phyloP scores from a whole-genome alignment of 1,140 invertebrate genomes.

The Drosophila bifasciata region DNA sequence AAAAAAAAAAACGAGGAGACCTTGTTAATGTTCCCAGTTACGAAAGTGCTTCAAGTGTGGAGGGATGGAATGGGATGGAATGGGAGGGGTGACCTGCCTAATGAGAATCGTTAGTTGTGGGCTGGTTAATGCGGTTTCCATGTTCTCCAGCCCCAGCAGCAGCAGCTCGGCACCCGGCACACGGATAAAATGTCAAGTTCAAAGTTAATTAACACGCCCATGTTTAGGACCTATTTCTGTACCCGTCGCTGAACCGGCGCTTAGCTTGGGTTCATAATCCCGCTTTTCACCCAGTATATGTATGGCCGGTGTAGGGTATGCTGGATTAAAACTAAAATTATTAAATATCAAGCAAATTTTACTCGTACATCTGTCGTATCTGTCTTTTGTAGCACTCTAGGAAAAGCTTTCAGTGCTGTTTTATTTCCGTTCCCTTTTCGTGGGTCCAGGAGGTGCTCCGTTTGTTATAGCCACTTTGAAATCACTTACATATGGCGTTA shows the following conservation, averaged over 20 bases:
- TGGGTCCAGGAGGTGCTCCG: constrained; percentile 12
- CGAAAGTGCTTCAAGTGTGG: not conserved
- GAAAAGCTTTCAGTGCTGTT: not conserved
- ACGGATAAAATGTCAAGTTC: constrained; percentile 72
- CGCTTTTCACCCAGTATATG: constrained; percentile 5
- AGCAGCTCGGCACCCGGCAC: not conserved
- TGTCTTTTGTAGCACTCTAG: not conserved
- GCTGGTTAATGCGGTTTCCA: constrained; percentile 62
- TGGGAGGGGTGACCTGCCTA: constrained; percentile 20
- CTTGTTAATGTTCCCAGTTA: no score
- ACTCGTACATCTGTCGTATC: no score
- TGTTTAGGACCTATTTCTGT: constrained; percentile 5
- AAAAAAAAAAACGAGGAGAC: no score
- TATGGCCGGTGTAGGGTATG: not conserved
- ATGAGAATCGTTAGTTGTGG: constrained; percentile 58
- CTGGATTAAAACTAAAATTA: no score
- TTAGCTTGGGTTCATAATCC: constrained; percentile 23
- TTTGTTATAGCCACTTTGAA: constrained; percentile 66
- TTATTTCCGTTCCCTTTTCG: not conserved
- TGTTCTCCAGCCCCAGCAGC: constrained; percentile 31
- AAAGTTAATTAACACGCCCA: constrained; percentile 70
- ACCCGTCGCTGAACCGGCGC: not conserved
- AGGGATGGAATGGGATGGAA: not conserved
- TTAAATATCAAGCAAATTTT: no score
- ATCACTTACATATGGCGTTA: constrained; percentile 56